Base-by-base conservation (phyloP, 1,140 invertebrate species). In the Lethrus apterus region DNA sequence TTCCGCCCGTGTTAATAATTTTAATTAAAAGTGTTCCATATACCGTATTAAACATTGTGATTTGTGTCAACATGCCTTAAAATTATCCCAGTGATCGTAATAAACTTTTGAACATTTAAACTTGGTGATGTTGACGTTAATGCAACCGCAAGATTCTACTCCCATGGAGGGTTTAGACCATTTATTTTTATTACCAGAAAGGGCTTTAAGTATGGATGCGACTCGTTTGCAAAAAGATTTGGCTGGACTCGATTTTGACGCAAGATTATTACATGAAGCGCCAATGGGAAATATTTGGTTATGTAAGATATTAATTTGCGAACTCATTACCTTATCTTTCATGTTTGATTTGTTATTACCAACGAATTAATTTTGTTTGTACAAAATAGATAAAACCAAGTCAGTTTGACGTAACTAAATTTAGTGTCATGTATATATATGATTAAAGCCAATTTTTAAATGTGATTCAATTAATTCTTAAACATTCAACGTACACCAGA, bases 211-310 rank as follows among this genome's bases (percentile, higher is more conserved):
- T 43, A 79, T 79, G 76, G 76, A 78, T 60, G 74, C 70, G 46
- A 69, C 68, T 8, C 70, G 71, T 44, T 63, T 78, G 36, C 62
- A 74, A 15, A 70, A 77, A 56, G 76, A 79, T 52, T 68, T 79
- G 10, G 75, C 74, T 19, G 70, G 73, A 13, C 67, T 79, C 13
- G 73, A 76, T 56, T 78, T 79, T 62, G 75, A 72, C 56, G 67
- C 75, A 44, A 72, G 75, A 48, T 63, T 75, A 14, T 67, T 77
- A 24, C 74, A 75, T 58, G 68, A 67, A n/a, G 72, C 71, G 21
- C 75, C 75, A 10, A 69, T 70, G 52, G 76, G 76, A 55, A 77
- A 76, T 66, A 73, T 78, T 43, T 78, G 75, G 75, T 72, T 78
- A 67, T 77, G 75, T 78, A 63, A 76, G 75, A n/a, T n/a, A n/a